Evolutionary conservation across 2,113 vertebrate genomes (phyloP), one percentile per base, ranked within the genome.

Genomic region (Benitochromis conjunctus): DNA sequence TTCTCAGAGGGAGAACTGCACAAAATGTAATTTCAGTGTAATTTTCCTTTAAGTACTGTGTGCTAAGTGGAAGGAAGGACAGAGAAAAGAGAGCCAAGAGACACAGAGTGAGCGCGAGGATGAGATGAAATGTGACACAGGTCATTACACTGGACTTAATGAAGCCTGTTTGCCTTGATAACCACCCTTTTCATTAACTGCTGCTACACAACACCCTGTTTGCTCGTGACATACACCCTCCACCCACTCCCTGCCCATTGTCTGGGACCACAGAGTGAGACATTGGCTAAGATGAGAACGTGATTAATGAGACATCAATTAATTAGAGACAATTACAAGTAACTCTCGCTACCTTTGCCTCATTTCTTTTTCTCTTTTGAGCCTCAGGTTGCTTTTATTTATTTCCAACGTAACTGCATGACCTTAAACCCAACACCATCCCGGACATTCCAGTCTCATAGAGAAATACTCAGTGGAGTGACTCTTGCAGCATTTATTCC

Each of bases 121-220:
- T 62, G 84, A 64, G 79, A 85, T 88, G 66, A 84, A 90, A 90
- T 79, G 88, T 84, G 90, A 90, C 90, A 91, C 88, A 92, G 91
- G 93, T 91, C 92, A 91, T 95, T 95, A 92, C 46, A 38, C 92
- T 86, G 88, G 88, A 86, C 84, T 89, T 92, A 92, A 94, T 94
- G 93, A 92, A 91, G 88, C 90, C 86, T 88, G 89, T 88, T 91
- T 86, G 82, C 85, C 69, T 92, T 90, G 88, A 92, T 92, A 93
- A 92, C 86, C 87, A 93, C 88, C 88, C 91, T 91, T 91, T 94
- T 89, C 91, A 94, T 94, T 94, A 91, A 81, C 71, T 36, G 82
- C 86, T 84, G 69, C 81, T 84, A 34, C 80, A 87, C 82, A 92
- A 91, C 85, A 85, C 51, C 38, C 58, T 86, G 81, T 91, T 89